Evolutionary conservation across 2,888 invertebrate genomes (phyloP).

Genomic region (Eristalis tenax): DNA sequence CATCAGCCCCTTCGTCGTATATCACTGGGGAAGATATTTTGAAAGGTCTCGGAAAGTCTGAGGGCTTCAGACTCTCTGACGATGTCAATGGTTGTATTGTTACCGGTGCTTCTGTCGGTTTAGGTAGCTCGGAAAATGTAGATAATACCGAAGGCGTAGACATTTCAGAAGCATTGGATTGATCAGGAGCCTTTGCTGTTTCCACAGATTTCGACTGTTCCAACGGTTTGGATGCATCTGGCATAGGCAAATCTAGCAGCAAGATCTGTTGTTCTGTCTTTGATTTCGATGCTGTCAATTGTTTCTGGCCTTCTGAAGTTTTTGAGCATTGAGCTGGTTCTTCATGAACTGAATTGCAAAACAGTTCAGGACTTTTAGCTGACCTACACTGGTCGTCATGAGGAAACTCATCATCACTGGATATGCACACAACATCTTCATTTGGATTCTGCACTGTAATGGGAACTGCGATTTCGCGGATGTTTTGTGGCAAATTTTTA

Average conservation of each 20-base stretch:
- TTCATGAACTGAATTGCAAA: constrained; percentile 54
- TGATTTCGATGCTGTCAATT: neutral
- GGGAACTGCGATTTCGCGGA: constrained; percentile 21
- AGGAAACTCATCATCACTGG: constrained; percentile 73
- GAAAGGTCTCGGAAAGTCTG: neutral
- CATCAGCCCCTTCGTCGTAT: constrained; percentile 56
- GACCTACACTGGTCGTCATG: neutral
- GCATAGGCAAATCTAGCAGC: neutral
- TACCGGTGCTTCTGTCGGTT: neutral
- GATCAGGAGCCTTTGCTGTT: neutral
- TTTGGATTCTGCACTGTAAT: neutral
- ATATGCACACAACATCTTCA: constrained; percentile 67
- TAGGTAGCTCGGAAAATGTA: neutral
- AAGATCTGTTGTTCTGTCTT: neutral
- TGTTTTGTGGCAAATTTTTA: constrained; percentile 72
- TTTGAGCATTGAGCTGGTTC: neutral
- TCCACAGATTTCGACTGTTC: neutral
- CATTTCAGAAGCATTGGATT: neutral
- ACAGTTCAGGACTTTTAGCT: constrained; percentile 73
- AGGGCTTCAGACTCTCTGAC: neutral
- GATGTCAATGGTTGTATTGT: neutral
- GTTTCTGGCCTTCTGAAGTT: neutral
- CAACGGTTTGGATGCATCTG: neutral
- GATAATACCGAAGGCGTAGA: neutral
- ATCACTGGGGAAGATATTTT: neutral